Evolutionary conservation across 2,797 vertebrate genomes (phyloP).

Genomic region (Rhincodon typus): DNA sequence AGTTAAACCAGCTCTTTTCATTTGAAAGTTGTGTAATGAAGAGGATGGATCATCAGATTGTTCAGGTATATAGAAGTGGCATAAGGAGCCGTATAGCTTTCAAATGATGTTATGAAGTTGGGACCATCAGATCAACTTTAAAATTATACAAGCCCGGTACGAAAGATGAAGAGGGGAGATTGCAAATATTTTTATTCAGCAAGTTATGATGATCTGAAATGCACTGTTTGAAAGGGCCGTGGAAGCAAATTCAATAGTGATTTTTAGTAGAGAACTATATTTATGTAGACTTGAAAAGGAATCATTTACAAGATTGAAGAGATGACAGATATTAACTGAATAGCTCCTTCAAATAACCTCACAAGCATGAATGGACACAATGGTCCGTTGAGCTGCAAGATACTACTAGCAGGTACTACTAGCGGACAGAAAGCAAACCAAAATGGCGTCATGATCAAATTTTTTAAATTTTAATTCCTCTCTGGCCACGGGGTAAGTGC

Average conservation of each 20-base stretch:
- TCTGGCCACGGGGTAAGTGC: too few relatives aligned
- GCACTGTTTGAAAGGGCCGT: background rate
- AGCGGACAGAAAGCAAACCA: background rate
- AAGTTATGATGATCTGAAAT: background rate
- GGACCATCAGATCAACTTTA: background rate
- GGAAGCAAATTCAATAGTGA: background rate
- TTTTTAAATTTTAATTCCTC: too few relatives aligned
- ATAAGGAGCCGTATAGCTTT: background rate
- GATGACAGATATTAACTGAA: background rate
- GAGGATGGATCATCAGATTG: background rate
- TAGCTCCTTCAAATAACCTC: background rate
- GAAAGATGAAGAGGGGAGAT: background rate
- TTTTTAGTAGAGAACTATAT: background rate
- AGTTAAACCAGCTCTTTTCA: background rate
- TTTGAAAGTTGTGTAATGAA: background rate
- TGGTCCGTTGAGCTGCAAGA: background rate
- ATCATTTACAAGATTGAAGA: background rate
- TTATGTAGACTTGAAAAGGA: background rate
- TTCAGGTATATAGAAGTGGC: background rate
- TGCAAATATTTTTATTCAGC: background rate
- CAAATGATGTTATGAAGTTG: background rate
- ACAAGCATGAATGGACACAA: background rate
- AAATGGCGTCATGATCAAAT: background rate
- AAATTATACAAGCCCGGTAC: background rate
- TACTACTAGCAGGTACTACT: background rate